phyloP scores from a whole-genome alignment of 2,888 invertebrate species.

The Limnephilus lunatus region DNA sequence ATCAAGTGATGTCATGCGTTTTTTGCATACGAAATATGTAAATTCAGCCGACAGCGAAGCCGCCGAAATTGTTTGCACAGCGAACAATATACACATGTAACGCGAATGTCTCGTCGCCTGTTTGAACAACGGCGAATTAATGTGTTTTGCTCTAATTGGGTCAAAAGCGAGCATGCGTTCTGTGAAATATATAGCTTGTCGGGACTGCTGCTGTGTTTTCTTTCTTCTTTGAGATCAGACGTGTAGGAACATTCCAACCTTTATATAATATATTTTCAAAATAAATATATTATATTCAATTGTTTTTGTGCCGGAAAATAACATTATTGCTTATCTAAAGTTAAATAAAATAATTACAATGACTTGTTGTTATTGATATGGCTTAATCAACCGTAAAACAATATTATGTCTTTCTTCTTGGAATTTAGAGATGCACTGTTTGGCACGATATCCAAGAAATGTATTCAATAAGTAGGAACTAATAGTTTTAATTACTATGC shows the following conservation, averaged over 20 bases:
- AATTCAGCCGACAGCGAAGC: constrained; percentile 5
- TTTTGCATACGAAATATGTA: constrained; percentile 45
- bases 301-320: too few species aligned
- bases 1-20: constrained; percentile 59
- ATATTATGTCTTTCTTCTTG: too few species aligned
- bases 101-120: not conserved
- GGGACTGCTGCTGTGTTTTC: not conserved
- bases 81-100: constrained; percentile 7
- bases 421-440: too few species aligned
- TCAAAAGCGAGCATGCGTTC: not conserved
- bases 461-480: too few species aligned
- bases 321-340: too few species aligned
- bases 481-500: too few species aligned
- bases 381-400: too few species aligned
- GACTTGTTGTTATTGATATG: too few species aligned
- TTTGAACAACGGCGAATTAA: not conserved
- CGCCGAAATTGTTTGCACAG: constrained; percentile 27
- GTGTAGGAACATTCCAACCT: not conserved
- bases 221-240: not conserved
- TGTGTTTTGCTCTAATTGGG: constrained; percentile 36
- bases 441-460: too few species aligned
- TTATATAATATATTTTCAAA: too few species aligned
- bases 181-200: not conserved
- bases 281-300: not conserved
- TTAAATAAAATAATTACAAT: too few species aligned